Percentiles rank a stretch among this genome's conserved stretches.
These are phyloP conservation scores for Heliconius melpomene DNA, from an alignment of 1,140 invertebrate genomes.

Conservation along the genomic window DNA sequence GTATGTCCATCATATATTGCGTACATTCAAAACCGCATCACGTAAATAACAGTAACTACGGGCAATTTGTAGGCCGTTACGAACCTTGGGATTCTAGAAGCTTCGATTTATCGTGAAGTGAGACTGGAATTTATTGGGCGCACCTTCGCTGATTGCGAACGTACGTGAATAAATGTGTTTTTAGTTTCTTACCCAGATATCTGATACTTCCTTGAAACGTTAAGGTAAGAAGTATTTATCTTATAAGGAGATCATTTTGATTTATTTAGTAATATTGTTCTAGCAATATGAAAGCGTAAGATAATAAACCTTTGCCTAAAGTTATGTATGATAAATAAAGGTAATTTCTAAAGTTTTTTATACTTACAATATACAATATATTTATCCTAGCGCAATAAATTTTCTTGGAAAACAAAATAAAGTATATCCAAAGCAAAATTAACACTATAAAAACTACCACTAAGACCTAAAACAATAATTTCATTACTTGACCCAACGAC, in stretches of 20 bases:
- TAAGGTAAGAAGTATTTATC: background rate
- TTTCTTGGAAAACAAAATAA: too few species aligned
- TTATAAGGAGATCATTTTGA: background rate
- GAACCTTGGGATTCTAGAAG: slow-evolving; percentile 48
- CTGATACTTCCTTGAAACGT: background rate
- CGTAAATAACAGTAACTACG: slow-evolving; percentile 57
- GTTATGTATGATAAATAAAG: too few species aligned
- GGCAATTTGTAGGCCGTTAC: slow-evolving; percentile 62
- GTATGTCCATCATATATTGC: slow-evolving; percentile 23
- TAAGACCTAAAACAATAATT: background rate
- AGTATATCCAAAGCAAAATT: too few species aligned
- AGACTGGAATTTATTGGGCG: slow-evolving; percentile 50
- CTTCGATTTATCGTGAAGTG: slow-evolving; percentile 54
- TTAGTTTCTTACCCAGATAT: slow-evolving; percentile 18
- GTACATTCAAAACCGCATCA: slow-evolving; percentile 49
- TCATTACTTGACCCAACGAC: background rate
- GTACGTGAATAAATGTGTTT: slow-evolving; percentile 33
- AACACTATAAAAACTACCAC: too few species aligned
- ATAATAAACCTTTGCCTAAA: too few species aligned
- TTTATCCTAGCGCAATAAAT: too few species aligned
- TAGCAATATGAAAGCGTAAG: background rate
- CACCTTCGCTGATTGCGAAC: slow-evolving; percentile 43
- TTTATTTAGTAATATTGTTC: background rate
- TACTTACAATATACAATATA: too few species aligned
- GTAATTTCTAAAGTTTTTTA: too few species aligned